Evolutionary conservation across 2,113 vertebrate species (phyloP).

Genomic region (Platichthys flesus): DNA sequence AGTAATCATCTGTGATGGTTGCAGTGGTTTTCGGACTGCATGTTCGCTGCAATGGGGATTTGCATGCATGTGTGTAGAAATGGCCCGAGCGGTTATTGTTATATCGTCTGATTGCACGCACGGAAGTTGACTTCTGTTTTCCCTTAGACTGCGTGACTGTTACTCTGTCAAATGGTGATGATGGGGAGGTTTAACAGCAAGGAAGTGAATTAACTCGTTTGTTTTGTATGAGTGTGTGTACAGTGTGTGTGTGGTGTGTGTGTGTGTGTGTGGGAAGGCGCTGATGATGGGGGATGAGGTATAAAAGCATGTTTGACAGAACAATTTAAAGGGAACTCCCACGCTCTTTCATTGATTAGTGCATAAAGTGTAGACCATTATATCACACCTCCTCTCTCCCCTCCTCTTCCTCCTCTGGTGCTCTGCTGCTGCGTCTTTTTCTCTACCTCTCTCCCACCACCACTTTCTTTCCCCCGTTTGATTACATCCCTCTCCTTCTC

Average conservation of each 20-base stretch:
- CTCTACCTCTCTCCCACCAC: neutral
- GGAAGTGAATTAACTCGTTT: slow-evolving; percentile 28
- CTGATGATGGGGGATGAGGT: neutral
- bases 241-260: neutral
- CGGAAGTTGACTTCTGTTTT: slow-evolving; percentile 1
- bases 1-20: slow-evolving; percentile 9
- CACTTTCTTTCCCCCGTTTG: slow-evolving; percentile 3
- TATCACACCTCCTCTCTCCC: neutral
- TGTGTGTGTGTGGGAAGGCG: neutral
- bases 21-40: slow-evolving; percentile 4
- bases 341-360: slow-evolving; percentile 27
- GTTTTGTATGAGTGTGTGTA: slow-evolving; percentile 6
- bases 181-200: slow-evolving; percentile 17
- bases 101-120: slow-evolving; percentile 23
- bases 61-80: slow-evolving; percentile 14
- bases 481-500: slow-evolving; percentile 15
- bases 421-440: slow-evolving; percentile 7
- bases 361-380: slow-evolving; percentile 6
- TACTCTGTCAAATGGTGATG: neutral
- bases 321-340: slow-evolving; percentile 45
- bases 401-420: neutral
- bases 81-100: slow-evolving; percentile 8
- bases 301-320: slow-evolving; percentile 39
- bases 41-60: slow-evolving; percentile 19
- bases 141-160: neutral